Evolutionary conservation across 2,888 invertebrate genomes (phyloP).

Genomic region (Cephus runcator): DNA sequence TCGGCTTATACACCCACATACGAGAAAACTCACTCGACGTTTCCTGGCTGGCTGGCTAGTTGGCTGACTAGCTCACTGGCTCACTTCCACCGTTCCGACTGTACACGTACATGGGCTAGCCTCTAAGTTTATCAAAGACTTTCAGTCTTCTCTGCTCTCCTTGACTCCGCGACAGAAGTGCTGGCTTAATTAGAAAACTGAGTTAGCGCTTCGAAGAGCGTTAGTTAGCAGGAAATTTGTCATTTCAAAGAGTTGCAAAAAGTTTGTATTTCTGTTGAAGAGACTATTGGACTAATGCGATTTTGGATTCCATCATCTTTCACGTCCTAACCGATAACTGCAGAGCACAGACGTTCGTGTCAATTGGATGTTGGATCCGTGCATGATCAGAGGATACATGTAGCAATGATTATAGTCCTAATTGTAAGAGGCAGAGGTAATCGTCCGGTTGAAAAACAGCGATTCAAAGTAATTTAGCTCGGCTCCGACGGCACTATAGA

Average conservation of each 20-base stretch:
- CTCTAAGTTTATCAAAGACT: constrained; percentile 55
- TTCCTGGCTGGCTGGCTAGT: constrained; percentile 8
- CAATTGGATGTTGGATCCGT: background rate
- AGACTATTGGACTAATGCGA: background rate
- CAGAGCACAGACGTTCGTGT: background rate
- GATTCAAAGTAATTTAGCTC: constrained; percentile 61
- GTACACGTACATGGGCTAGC: constrained; percentile 37
- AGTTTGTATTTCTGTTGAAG: background rate
- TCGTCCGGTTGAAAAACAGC: constrained; percentile 55
- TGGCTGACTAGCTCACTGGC: background rate
- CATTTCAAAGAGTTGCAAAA: background rate
- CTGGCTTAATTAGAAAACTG: constrained; percentile 62
- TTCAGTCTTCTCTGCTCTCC: constrained; percentile 28
- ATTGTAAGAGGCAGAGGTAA: constrained; percentile 1
- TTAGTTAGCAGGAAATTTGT: constrained; percentile 40
- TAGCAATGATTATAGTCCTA: background rate
- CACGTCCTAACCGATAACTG: background rate
- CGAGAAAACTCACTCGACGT: background rate
- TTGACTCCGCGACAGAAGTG: constrained; percentile 43
- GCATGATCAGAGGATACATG: background rate
- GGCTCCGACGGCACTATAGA: constrained; percentile 48
- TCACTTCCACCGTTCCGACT: constrained; percentile 9
- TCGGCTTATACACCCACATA: background rate
- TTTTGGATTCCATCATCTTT: background rate
- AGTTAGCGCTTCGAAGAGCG: constrained; percentile 52